phyloP scores from a whole-genome alignment of 2,888 invertebrate species.

The Drosophila sordidapex region DNA sequence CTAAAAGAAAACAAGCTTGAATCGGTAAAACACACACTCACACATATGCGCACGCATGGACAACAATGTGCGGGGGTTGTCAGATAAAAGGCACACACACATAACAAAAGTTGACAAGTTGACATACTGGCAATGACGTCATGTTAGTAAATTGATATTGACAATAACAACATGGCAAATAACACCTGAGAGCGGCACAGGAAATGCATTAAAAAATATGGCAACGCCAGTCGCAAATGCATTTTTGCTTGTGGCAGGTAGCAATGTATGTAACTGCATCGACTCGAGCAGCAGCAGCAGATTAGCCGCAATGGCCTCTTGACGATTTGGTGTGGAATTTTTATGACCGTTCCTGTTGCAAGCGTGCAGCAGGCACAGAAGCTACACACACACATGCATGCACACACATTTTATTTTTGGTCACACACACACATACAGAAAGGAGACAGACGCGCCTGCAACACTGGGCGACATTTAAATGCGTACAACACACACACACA shows the following conservation, averaged over 20 bases:
- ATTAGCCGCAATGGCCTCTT: constrained; percentile 45
- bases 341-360: constrained; percentile 71
- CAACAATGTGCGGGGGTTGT: constrained; percentile 68
- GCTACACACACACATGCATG: constrained; percentile 31
- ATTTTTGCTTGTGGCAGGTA: constrained; percentile 35
- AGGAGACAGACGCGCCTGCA: constrained; percentile 46
- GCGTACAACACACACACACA: constrained; percentile 35
- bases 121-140: constrained; percentile 66
- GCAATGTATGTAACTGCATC: constrained; percentile 41
- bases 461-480: constrained; percentile 61
- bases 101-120: constrained; percentile 54
- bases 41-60: constrained; percentile 22
- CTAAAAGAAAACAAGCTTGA: constrained; percentile 63
- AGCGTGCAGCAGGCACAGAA: constrained; percentile 35
- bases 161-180: constrained; percentile 23
- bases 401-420: constrained; percentile 72
- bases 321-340: constrained; percentile 52
- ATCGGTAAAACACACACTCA: constrained; percentile 36
- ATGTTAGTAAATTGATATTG: constrained; percentile 47
- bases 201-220: constrained; percentile 35
- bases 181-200: constrained; percentile 43
- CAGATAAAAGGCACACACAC: constrained; percentile 33
- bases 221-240: constrained; percentile 48
- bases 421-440: constrained; percentile 39
- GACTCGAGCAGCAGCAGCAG: constrained; percentile 23